These are phyloP conservation scores for Dicyrtomina minuta DNA, from an alignment of 2,888 invertebrate genomes.

Conservation along the genomic window DNA sequence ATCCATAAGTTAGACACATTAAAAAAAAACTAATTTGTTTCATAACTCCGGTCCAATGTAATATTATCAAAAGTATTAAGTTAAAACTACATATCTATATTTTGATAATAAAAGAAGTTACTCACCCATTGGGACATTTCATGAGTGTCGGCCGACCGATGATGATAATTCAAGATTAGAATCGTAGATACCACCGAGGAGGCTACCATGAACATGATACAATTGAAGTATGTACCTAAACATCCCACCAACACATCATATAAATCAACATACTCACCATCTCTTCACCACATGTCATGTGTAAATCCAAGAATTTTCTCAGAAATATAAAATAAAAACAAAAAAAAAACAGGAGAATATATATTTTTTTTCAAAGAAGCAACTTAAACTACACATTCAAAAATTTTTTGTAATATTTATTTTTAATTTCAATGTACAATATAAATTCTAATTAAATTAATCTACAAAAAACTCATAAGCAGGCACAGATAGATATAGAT, in stretches of 20 bases:
- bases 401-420: no score
- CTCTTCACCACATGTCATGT: neutral
- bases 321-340: no score
- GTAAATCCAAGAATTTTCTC: no score
- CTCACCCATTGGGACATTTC: conserved; percentile 96
- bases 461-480: neutral
- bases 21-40: neutral
- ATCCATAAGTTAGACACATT: no score
- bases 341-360: no score
- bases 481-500: neutral
- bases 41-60: neutral
- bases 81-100: neutral
- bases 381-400: no score
- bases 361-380: no score
- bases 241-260: neutral
- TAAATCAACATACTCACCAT: neutral
- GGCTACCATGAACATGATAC: conserved; percentile 99
- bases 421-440: no score
- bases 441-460: no score
- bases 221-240: conserved; percentile 94
- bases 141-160: conserved; percentile 93
- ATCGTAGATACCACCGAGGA: conserved; percentile 97
- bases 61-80: no score
- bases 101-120: conserved; percentile 45
- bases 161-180: conserved; percentile 96